Evolutionary conservation across 2,888 invertebrate genomes (phyloP), one percentile per base, ranked within the genome.

Genomic region (Conistra vaccinii): DNA sequence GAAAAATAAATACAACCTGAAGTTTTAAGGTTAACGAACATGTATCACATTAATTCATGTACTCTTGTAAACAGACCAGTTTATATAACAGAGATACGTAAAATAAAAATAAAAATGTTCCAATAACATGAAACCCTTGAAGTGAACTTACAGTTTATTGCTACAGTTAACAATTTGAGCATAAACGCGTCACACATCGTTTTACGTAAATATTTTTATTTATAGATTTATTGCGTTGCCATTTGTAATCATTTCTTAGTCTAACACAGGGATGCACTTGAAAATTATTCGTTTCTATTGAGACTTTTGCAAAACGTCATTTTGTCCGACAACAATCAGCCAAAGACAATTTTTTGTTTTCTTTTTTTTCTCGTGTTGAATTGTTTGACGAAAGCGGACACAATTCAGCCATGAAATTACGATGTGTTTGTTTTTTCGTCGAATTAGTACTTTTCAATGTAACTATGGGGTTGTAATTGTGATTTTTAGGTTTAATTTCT

Each of bases 101-200:
- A 86, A 83, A 74, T 77, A 69, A 75, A 85, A 86, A 85, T 86
- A 88, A 88, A 88, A 88, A 86, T 87, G 87, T 84, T 78, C 76
- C 73, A 90, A 89, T 91, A 92, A 91, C 90, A 91, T 80, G 93
- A 95, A 94, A 92, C 93, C 93, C 78, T 90, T 89, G 82, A 93
- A 93, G 90, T 92, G 90, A 92, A 93, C 94, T 93, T 92, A 94
- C 93, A 87, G 72, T 90, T 91, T 91, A 90, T 88, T 90, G 91
- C 81, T 87, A 88, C 85, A 86, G 83, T 87, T 89, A 89, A 86
- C 83, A 87, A 87, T 85, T 86, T 88, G 82, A 86, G 78, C 82
- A 84, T 85, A 81, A 86, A 86, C 76, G 81, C 81, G 76, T 84
- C 82, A 87, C 82, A 87, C 90, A 92, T 91, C 78, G 85, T 85